A percentile compares a stretch with the other conserved stretches of the same genome.
These are phyloP conservation scores for Pachycephus smyrnensis DNA, from an alignment of 2,888 invertebrate genomes.

Conservation along the genomic window DNA sequence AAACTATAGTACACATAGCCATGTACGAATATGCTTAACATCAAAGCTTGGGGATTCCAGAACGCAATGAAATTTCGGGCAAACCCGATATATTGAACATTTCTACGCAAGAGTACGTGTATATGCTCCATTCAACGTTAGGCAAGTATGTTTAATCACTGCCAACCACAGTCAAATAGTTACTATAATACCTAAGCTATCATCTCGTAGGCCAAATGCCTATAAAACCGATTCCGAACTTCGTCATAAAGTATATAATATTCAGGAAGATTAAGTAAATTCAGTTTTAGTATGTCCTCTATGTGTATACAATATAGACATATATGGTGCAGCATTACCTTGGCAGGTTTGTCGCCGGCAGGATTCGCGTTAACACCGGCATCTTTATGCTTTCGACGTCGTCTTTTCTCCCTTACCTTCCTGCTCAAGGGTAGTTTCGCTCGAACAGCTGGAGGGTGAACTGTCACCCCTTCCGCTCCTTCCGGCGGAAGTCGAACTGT, in stretches of 20 bases:
- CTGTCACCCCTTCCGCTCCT: constrained; percentile 81
- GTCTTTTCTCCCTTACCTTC: constrained; percentile 78
- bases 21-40: background rate
- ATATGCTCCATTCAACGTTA: background rate
- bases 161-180: background rate
- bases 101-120: background rate
- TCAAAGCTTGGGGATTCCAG: background rate
- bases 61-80: background rate
- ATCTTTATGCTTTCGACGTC: constrained; percentile 72
- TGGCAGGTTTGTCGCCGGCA: constrained; percentile 65
- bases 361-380: constrained; percentile 30
- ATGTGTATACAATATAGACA: background rate
- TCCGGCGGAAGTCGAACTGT: constrained; percentile 83
- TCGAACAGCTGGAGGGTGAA: constrained; percentile 85
- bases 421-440: constrained; percentile 89
- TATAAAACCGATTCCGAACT: background rate
- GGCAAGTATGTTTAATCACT: background rate
- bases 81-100: background rate
- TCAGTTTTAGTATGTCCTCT: background rate
- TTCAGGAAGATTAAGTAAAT: background rate
- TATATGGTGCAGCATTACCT: constrained; percentile 52
- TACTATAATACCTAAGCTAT: background rate
- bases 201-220: background rate
- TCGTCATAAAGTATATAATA: background rate
- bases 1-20: background rate